A percentile compares a stretch with the other conserved stretches of the same genome.
phyloP scores from a whole-genome alignment of 2,797 vertebrate genomes.

The Eidolon dupreanum region DNA sequence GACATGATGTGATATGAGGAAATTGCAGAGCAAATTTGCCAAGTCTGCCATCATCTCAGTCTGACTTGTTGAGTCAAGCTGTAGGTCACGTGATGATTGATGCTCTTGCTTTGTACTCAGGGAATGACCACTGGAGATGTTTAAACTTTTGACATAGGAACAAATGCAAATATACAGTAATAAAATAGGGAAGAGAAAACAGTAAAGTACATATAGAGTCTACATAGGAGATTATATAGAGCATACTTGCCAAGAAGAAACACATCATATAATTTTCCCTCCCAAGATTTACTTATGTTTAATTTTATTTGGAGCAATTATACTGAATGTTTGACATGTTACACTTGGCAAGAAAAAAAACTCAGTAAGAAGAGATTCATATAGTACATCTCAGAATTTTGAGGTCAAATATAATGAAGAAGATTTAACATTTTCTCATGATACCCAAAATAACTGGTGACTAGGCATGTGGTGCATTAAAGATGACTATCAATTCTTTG shows the following conservation, averaged over 20 bases:
- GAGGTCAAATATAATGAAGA: neutral
- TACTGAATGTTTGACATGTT: neutral
- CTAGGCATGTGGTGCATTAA: neutral
- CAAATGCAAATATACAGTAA: neutral
- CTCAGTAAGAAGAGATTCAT: neutral
- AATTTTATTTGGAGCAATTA: neutral
- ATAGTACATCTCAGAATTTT: neutral
- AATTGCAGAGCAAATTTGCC: neutral
- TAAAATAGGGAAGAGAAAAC: neutral
- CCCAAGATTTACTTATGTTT: neutral
- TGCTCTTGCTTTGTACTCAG: neutral
- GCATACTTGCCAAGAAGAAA: neutral
- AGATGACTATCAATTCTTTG: neutral
- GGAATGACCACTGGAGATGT: neutral
- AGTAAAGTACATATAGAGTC: neutral
- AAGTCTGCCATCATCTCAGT: neutral
- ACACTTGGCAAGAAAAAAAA: neutral
- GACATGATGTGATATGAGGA: neutral
- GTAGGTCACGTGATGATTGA: neutral
- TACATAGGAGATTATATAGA: neutral
- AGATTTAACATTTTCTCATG: neutral
- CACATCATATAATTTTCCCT: neutral
- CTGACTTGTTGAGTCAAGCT: neutral
- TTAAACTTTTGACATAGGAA: neutral
- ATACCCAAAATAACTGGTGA: neutral